phyloP scores from a whole-genome alignment of 64 coral and sea anemone species.

The Acropora yongei region DNA sequence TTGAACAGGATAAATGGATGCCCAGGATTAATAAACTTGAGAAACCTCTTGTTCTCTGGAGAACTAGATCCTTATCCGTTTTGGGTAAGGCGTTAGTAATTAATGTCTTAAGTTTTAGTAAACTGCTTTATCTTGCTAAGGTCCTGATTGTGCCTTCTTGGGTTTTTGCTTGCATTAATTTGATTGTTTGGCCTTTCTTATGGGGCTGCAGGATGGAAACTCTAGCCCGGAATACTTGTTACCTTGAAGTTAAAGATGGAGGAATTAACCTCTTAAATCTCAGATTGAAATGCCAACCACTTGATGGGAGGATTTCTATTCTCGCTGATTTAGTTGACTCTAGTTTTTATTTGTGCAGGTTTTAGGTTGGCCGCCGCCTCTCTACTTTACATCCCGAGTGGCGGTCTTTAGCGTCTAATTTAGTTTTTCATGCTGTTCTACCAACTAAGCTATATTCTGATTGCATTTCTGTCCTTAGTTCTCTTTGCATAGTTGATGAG shows the following conservation, averaged over 20 bases:
- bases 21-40: background rate
- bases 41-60: constrained; percentile 4
- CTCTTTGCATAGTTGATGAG: background rate
- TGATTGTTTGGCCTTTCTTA: background rate
- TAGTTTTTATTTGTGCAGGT: background rate
- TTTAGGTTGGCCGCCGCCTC: background rate
- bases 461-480: too few relatives aligned
- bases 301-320: background rate
- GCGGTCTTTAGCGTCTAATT: background rate
- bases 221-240: background rate
- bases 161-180: background rate
- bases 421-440: background rate
- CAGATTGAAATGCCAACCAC: background rate
- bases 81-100: background rate
- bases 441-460: background rate
- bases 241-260: background rate
- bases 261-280: background rate
- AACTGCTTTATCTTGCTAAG: background rate
- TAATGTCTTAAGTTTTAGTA: background rate
- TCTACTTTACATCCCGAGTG: background rate
- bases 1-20: background rate
- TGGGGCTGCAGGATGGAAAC: constrained; percentile 12
- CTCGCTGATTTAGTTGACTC: background rate
- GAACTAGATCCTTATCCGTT: background rate
- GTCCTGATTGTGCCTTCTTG: background rate